Conservation (phyloP, 2,113 vertebrate species). For the Gallinago paraguaiae region DNA sequence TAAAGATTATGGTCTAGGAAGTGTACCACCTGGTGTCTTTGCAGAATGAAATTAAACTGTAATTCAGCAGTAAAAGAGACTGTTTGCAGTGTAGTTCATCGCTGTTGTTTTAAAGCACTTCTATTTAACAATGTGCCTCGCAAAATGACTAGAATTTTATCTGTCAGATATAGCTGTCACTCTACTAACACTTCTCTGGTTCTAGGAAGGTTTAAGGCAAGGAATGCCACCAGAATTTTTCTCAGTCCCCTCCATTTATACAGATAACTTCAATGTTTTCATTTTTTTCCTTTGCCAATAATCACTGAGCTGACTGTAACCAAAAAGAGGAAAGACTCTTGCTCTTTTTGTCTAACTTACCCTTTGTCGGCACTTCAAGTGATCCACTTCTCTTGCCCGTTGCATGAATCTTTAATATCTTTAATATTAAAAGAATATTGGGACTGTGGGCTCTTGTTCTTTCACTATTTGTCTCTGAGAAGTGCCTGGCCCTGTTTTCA, state of each 20-base stretch:
- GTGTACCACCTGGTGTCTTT: background rate
- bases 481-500: background rate
- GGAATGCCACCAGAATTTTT: background rate
- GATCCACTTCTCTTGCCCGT: background rate
- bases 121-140: background rate
- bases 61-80: slow-evolving; percentile 9
- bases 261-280: background rate
- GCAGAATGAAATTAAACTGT: slow-evolving; percentile 38
- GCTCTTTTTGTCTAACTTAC: background rate
- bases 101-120: background rate
- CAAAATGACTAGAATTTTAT: background rate
- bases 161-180: background rate
- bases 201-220: background rate
- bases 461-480: background rate
- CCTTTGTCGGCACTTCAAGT: background rate
- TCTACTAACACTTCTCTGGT: background rate
- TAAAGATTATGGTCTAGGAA: background rate
- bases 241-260: background rate
- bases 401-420: background rate
- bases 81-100: background rate
- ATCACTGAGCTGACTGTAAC: background rate
- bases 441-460: background rate
- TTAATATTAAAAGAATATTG: background rate
- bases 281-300: background rate
- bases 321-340: background rate